Evolutionary conservation across 2,888 invertebrate species (phyloP).

Genomic region (Ophioninae sp.): DNA sequence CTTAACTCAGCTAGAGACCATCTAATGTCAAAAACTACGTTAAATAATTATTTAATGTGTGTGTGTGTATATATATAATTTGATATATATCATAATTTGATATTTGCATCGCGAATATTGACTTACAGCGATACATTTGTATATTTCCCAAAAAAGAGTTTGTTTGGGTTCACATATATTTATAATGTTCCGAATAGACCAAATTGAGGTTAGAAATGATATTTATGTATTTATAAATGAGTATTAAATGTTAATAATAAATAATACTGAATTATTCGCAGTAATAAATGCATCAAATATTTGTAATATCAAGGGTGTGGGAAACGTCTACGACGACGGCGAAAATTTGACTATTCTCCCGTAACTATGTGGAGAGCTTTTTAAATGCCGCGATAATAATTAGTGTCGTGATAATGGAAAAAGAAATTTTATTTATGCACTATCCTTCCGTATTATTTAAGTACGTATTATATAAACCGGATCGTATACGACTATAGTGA

Average conservation of each 20-base stretch:
- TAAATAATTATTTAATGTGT: background rate
- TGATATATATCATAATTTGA: background rate
- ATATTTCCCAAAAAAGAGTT: background rate
- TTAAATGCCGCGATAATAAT: no score
- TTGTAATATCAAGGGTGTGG: no score
- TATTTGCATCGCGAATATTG: background rate
- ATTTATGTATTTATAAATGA: background rate
- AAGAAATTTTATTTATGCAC: no score
- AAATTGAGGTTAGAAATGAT: background rate
- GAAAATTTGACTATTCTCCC: no score
- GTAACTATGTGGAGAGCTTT: no score
- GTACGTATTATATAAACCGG: no score
- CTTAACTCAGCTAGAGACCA: background rate
- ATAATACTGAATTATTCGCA: no score
- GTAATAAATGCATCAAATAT: no score
- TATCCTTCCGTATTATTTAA: no score
- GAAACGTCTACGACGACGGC: no score
- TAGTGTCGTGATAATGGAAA: no score
- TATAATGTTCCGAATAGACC: background rate
- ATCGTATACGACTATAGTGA: background rate
- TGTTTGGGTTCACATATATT: background rate
- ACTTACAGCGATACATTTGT: background rate
- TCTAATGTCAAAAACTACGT: background rate
- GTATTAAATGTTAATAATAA: background rate
- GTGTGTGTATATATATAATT: background rate